Evolutionary conservation across 2,888 invertebrate species (phyloP), one percentile per base, ranked within the genome.

Genomic region (Lumbricus terrestris): DNA sequence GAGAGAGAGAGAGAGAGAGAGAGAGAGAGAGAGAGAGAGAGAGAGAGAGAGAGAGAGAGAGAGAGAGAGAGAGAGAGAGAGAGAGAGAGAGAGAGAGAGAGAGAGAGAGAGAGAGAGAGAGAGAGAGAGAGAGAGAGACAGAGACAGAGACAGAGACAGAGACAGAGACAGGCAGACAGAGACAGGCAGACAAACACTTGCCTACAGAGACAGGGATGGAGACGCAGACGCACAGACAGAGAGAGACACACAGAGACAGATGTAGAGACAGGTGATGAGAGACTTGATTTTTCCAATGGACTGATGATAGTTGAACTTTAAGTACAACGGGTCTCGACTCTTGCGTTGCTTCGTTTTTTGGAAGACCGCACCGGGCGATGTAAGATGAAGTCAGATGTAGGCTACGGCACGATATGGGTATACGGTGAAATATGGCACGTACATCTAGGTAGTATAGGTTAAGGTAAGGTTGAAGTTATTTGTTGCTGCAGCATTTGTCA

Each of bases 311-410:
- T 47, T 18, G 15, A 47, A 47, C 69, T 69, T 29, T 69, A 69
- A 69, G 69, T 69, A 69, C 11, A 13, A n/a, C 69, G 20, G 2
- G 42, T 16, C 47, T 6, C 47, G 69, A 29, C 69, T 69, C 69
- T 69, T 69, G 69, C n/a, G 11, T 29, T n/a, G 8, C 69, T 8
- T n/a, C 69, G 69, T 69, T 11, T n/a, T n/a, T 69, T 69, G 69
- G 69, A 69, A n/a, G 69, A 69, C 69, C n/a, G 69, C 69, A 69
- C 69, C n/a, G 69, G 69, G 69, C n/a, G n/a, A 69, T n/a, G 69
- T 69, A 29, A 69, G 69, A n/a, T 69, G 13, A 54, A 29, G 69
- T 69, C 69, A 69, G 69, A 11, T 47, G 11, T 47, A n/a, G n/a
- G n/a, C n/a, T n/a, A 23, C 47, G 11, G 47, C 23, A 47, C 20